These are phyloP conservation scores for Diploscapter pachys DNA, from an alignment of 1,140 invertebrate genomes.

Conservation along the genomic window DNA sequence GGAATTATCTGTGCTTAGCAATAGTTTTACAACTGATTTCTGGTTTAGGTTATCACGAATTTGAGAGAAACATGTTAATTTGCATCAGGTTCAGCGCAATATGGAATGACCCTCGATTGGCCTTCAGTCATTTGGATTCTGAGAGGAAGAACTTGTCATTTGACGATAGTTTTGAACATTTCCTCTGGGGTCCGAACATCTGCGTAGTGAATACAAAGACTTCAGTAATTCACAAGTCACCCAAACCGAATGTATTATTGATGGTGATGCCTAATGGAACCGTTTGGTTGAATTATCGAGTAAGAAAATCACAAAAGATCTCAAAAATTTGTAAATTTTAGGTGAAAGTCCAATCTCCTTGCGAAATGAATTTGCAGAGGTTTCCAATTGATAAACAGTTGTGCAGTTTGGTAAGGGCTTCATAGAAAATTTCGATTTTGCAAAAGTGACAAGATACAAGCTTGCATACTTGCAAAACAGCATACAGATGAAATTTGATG, in stretches of 20 bases:
- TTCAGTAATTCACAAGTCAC: conserved; percentile 48
- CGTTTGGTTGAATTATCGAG: conserved; percentile 57
- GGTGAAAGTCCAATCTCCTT: conserved; percentile 55
- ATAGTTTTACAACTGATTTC: conserved; percentile 55
- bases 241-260: conserved; percentile 54
- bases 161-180: conserved; percentile 56
- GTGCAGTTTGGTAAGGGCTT: conserved; percentile 2
- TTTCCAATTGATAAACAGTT: conserved; percentile 53
- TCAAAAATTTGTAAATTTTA: conserved; percentile 24
- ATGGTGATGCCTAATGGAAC: conserved; percentile 57
- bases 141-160: conserved; percentile 56
- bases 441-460: no score
- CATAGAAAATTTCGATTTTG: no score
- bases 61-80: background rate
- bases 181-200: conserved; percentile 57
- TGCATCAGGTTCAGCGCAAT: conserved; percentile 43
- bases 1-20: conserved; percentile 53
- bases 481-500: no score
- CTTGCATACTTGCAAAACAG: no score
- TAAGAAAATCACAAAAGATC: conserved; percentile 18
- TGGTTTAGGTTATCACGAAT: conserved; percentile 47
- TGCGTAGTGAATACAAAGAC: conserved; percentile 58
- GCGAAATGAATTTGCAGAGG: conserved; percentile 47
- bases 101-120: conserved; percentile 54
- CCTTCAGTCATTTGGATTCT: conserved; percentile 51